These are phyloP conservation scores for Tetranychus cinnabarinus DNA, from an alignment of 1,140 invertebrate species.

Conservation along the genomic window DNA sequence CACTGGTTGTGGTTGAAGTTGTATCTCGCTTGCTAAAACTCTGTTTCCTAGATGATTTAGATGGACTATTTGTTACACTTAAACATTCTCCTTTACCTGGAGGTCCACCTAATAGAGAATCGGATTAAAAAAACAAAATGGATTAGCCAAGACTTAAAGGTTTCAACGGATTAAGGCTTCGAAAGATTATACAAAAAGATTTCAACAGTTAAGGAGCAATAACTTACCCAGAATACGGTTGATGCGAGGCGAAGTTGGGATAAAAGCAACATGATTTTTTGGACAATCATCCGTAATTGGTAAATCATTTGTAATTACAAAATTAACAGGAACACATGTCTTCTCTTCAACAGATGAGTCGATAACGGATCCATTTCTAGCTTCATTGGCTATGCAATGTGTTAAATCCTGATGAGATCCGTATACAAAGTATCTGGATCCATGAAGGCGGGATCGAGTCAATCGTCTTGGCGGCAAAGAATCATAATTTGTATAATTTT, in stretches of 20 bases:
- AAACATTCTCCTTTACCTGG: background rate
- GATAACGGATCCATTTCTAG: background rate
- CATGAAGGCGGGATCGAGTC: background rate
- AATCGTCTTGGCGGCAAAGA: background rate
- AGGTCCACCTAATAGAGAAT: no score
- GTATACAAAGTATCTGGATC: background rate
- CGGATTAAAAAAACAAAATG: no score
- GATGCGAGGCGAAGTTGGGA: background rate
- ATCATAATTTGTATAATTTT: background rate
- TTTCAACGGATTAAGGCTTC: no score
- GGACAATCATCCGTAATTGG: background rate
- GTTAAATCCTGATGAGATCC: no score
- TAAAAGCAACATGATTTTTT: background rate
- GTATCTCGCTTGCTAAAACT: conserved; percentile 4
- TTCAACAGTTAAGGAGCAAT: no score
- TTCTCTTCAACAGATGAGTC: background rate
- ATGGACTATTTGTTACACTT: background rate
- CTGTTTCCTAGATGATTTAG: conserved; percentile 1
- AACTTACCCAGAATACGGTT: background rate
- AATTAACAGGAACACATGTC: background rate
- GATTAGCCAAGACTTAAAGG: no score
- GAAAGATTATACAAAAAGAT: no score
- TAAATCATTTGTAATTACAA: background rate
- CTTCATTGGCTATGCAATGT: background rate
- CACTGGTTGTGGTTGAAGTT: conserved; percentile 6